Conservation (phyloP, 1,140 invertebrate species). For the Lasioglossum albipes region DNA sequence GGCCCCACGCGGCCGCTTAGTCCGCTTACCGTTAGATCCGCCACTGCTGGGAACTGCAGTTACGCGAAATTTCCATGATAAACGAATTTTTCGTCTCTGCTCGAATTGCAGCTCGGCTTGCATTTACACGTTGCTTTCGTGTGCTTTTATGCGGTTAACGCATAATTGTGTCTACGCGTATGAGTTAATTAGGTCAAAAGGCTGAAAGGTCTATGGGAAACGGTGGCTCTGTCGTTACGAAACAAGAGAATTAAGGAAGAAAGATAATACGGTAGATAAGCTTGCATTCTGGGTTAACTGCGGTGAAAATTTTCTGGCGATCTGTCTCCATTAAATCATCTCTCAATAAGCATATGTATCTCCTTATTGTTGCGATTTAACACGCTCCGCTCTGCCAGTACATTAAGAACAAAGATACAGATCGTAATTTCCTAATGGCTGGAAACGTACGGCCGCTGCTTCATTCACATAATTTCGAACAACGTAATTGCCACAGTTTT, state of each 20-base stretch:
- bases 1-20: too few species aligned
- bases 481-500: background rate
- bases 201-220: background rate
- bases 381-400: background rate
- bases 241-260: slow-evolving; percentile 4
- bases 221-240: background rate
- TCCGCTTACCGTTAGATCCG: too few species aligned
- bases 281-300: slow-evolving; percentile 15
- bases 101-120: background rate
- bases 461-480: background rate
- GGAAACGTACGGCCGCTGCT: background rate
- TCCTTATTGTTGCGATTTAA: background rate
- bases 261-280: slow-evolving; percentile 7
- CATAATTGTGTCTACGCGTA: background rate
- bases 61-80: too few species aligned
- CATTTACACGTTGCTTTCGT: background rate
- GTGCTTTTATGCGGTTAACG: background rate
- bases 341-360: background rate
- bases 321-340: background rate
- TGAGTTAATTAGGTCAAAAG: slow-evolving; percentile 7
- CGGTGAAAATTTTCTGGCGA: background rate
- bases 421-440: background rate
- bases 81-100: background rate
- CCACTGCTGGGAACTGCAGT: too few species aligned
- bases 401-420: background rate